Conservation (phyloP, 2,797 vertebrate species). For the Spinibarbus caldwelli region DNA sequence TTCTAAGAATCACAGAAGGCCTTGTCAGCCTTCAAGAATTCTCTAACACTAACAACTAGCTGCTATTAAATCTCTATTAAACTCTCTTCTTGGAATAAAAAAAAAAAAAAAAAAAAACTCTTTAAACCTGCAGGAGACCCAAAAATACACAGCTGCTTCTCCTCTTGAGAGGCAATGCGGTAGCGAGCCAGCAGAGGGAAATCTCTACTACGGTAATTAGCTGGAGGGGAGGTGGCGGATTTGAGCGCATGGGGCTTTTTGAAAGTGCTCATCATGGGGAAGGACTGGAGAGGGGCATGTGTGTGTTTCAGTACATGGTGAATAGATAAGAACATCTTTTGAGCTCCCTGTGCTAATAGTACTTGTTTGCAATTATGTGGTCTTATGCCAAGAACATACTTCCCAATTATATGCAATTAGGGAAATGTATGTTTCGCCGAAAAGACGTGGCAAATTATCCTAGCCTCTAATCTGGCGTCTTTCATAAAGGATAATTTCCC, state of each 20-base stretch:
- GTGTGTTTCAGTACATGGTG: constrained; percentile 62
- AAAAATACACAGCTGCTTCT: neutral
- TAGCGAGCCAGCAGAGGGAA: constrained; percentile 63
- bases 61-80: constrained; percentile 35
- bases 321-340: constrained; percentile 76
- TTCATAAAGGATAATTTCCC: constrained; percentile 79
- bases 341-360: constrained; percentile 69
- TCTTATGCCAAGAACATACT: constrained; percentile 76
- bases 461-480: constrained; percentile 74
- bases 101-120: neutral
- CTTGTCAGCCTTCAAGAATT: constrained; percentile 26
- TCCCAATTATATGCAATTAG: constrained; percentile 83
- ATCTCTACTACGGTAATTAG: constrained; percentile 58
- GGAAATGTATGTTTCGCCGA: constrained; percentile 78
- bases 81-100: neutral
- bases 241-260: constrained; percentile 35
- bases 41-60: constrained; percentile 4
- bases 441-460: constrained; percentile 75
- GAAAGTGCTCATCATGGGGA: constrained; percentile 52
- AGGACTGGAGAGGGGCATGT: constrained; percentile 48
- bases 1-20: constrained; percentile 33
- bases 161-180: constrained; percentile 46
- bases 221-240: constrained; percentile 23
- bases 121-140: constrained; percentile 1
- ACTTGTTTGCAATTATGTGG: constrained; percentile 75